Percentiles rank a stretch among this genome's conserved stretches.
phyloP scores from a whole-genome alignment of 2,888 invertebrate species.

The Hypomecis punctinalis region DNA sequence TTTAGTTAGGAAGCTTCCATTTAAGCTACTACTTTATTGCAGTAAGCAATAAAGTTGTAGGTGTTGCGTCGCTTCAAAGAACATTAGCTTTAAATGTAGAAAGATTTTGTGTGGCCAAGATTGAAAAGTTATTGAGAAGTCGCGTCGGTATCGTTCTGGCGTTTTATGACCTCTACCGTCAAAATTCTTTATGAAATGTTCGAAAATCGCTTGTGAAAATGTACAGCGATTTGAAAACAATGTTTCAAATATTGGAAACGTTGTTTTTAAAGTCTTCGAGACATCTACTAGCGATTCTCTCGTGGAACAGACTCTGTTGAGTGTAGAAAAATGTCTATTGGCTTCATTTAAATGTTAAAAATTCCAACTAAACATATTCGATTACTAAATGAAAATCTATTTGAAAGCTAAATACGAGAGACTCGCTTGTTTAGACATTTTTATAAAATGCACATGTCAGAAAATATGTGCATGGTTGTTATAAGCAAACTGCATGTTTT shows the following conservation, averaged over 20 bases:
- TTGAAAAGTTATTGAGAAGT: background rate
- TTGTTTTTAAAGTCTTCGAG: slow-evolving; percentile 5
- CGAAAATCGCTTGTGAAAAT: slow-evolving; percentile 20
- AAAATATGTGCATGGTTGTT: background rate
- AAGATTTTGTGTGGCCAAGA: background rate
- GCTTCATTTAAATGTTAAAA: no score
- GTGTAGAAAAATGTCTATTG: no score
- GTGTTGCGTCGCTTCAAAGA: background rate
- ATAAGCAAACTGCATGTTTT: slow-evolving; percentile 1
- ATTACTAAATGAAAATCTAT: no score
- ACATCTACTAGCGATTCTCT: background rate
- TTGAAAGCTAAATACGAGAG: background rate
- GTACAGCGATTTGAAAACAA: slow-evolving; percentile 8
- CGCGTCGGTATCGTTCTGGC: slow-evolving; percentile 7
- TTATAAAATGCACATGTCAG: slow-evolving; percentile 20
- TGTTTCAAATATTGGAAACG: slow-evolving; percentile 15
- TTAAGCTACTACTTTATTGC: no score
- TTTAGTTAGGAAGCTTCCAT: no score
- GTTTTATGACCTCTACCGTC: background rate
- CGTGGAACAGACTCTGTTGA: background rate
- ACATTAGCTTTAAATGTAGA: background rate
- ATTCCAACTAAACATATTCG: no score
- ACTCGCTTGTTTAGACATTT: slow-evolving; percentile 7
- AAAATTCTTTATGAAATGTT: slow-evolving; percentile 1
- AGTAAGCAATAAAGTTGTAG: background rate